Base-by-base conservation (phyloP, 2,797 vertebrate species). In the Lepus townsendii region DNA sequence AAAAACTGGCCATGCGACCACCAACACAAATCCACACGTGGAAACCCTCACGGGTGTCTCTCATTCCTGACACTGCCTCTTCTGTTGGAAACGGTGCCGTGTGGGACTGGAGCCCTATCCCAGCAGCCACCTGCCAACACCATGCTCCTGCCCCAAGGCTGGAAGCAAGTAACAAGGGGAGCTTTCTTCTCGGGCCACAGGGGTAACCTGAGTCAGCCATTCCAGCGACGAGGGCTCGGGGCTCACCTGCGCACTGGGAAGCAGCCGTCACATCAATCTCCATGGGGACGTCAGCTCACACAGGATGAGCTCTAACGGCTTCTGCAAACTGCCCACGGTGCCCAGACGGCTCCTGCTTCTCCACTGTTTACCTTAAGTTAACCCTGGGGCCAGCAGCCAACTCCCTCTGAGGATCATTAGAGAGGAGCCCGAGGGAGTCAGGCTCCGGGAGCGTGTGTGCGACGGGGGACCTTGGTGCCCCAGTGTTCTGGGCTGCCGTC, bases 91-190 rank as follows among this genome's bases (percentile, higher is more conserved):
- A 47, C 1, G 42, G 91, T 84, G 90, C 0, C 0, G 8, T n/a
- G 0, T 60, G 22, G 27, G 19, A 22, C 42, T 62, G 62, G 75
- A 94, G 54, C 47, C 72, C 32, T 71, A 72, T 73, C 75, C 47
- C 62, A 3, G 32, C 52, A 24, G 84, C 71, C 52, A 32, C 35
- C 3, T 1, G 1, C 54, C 83, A 52, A 3, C 3, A 60, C 30
- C 42, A 47, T 16, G 27, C 24, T 77, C 27, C 12, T 5, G 27
- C 30, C n/a, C 80, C 89, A 68, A 82, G 90, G 63, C 83, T 62
- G n/a, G 38, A 90, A 50, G 71, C 63, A 88, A 68, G 90, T 50
- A n/a, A 90, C 30, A 94, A 90, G 72, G n/a, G 65, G 72, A 69
- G 19, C 77, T 32, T 11, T 86, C 22, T 82, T 65, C 50, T 72